A percentile compares a stretch with the other conserved stretches of the same genome.
Evolutionary conservation across 2,888 invertebrate species (phyloP).

Genomic region (Drosophila lutescens): DNA sequence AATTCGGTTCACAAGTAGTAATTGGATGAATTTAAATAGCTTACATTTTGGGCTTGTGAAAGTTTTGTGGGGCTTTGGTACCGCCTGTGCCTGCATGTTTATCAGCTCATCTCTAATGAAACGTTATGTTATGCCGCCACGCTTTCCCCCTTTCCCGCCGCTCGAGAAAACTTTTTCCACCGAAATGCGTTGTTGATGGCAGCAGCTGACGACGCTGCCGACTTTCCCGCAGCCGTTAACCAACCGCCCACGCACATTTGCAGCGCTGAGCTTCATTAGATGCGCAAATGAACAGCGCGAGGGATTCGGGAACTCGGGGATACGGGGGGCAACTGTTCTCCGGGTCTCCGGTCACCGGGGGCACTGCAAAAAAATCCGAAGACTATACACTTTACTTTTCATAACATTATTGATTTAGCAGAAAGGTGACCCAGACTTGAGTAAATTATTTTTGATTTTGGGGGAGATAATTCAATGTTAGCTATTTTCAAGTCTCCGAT

Average conservation of each 20-base stretch:
- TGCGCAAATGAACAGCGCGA: conserved; percentile 70
- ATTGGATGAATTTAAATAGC: neutral
- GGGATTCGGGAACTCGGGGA: conserved; percentile 1
- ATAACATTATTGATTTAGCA: neutral
- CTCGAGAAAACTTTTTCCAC: conserved; percentile 62
- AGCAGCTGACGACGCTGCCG: conserved; percentile 26
- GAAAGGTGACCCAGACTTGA: neutral
- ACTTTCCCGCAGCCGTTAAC: conserved; percentile 57
- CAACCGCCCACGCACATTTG: conserved; percentile 78
- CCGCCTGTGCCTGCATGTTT: conserved; percentile 57
- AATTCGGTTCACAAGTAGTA: neutral
- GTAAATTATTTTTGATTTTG: too few relatives aligned
- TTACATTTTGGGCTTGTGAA: neutral
- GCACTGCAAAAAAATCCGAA: neutral
- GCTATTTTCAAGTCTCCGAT: too few relatives aligned
- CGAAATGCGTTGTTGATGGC: conserved; percentile 42
- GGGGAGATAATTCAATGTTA: too few relatives aligned
- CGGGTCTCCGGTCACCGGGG: neutral
- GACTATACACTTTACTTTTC: too few relatives aligned
- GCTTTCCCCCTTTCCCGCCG: neutral
- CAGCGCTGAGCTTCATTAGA: conserved; percentile 73
- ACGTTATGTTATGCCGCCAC: conserved; percentile 66
- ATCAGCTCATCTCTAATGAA: conserved; percentile 77
- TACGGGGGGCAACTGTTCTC: neutral
- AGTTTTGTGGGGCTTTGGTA: conserved; percentile 28